Evolutionary conservation across 1,140 invertebrate species (phyloP).

Genomic region (Trachymyrmex septentrionalis): DNA sequence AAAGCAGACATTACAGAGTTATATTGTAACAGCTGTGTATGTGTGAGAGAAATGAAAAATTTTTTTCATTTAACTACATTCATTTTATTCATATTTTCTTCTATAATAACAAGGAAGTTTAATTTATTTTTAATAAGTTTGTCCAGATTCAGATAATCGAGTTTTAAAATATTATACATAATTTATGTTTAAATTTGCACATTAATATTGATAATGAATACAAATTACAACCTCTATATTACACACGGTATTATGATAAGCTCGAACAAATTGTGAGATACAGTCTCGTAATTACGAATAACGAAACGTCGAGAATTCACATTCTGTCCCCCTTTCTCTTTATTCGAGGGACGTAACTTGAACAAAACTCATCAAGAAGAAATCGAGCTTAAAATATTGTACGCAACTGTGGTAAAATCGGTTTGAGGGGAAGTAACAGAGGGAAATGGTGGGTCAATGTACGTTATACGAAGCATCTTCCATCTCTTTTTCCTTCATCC

Average conservation of each 20-base stretch:
- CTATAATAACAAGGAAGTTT: not conserved
- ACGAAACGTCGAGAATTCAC: constrained; percentile 29
- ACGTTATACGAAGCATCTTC: constrained; percentile 56
- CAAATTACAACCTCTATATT: not conserved
- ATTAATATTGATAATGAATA: not conserved
- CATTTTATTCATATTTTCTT: not conserved
- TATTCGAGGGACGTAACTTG: constrained; percentile 61
- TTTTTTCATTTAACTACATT: too few species aligned
- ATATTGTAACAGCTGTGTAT: not conserved
- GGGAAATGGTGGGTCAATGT: constrained; percentile 69
- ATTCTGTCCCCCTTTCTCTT: not conserved
- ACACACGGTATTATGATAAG: not conserved
- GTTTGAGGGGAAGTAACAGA: constrained; percentile 55
- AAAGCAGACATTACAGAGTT: not conserved
- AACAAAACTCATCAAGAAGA: constrained; percentile 53
- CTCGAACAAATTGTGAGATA: constrained; percentile 31
- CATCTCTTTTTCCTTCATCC: constrained; percentile 43
- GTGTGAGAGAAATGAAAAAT: not conserved
- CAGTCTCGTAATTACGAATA: constrained; percentile 11
- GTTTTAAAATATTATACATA: not conserved
- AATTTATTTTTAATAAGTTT: constrained; percentile 11
- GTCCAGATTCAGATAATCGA: not conserved
- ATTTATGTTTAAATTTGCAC: not conserved
- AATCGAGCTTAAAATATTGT: constrained; percentile 72
- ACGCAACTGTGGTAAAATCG: constrained; percentile 68